These are phyloP conservation scores for Eospalax fontanierii DNA, from an alignment of 2,797 vertebrate genomes.

Conservation along the genomic window DNA sequence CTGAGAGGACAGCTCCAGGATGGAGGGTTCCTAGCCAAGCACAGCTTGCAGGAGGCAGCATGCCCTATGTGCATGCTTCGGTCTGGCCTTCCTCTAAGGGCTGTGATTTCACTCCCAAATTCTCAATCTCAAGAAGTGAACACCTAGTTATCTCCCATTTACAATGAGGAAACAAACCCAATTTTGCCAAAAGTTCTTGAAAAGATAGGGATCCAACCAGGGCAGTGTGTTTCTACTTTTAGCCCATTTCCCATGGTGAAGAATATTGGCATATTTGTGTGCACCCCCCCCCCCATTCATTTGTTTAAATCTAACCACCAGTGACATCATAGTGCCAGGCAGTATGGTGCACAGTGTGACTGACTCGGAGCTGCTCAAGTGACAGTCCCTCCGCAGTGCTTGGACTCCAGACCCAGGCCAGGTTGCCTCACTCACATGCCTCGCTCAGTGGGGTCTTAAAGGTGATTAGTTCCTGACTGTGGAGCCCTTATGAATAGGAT, in stretches of 20 bases:
- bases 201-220: neutral
- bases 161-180: neutral
- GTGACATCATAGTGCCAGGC: neutral
- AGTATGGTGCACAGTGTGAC: neutral
- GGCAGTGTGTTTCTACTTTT: neutral
- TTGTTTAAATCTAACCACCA: neutral
- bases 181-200: neutral
- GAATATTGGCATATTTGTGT: neutral
- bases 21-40: neutral
- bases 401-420: neutral
- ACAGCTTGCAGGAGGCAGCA: too few species aligned
- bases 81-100: neutral
- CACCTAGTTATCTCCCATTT: neutral
- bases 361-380: neutral
- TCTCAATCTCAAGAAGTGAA: neutral
- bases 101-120: neutral
- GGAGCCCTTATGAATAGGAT: neutral
- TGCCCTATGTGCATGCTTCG: neutral
- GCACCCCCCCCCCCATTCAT: neutral
- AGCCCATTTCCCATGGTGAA: neutral
- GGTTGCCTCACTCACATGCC: too few species aligned
- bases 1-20: neutral
- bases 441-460: neutral
- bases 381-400: neutral
- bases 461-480: neutral